phyloP scores from a whole-genome alignment of 1,140 invertebrate genomes.

The Ooceraea biroi region DNA sequence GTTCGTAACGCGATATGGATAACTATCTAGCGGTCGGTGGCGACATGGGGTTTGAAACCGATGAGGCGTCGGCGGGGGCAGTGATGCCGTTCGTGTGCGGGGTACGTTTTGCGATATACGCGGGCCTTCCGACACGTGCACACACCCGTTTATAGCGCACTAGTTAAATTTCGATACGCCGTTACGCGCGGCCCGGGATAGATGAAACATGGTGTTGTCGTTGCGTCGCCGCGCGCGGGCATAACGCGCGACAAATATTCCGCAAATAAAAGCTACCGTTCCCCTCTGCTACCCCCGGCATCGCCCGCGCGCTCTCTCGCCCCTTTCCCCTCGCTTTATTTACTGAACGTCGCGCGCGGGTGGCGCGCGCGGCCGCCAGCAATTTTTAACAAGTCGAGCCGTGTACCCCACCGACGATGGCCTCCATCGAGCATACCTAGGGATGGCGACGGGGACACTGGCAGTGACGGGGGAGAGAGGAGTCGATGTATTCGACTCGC shows the following conservation, averaged over 20 bases:
- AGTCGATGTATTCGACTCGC: conserved; percentile 63
- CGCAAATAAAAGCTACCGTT: conserved; percentile 80
- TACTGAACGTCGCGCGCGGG: conserved; percentile 70
- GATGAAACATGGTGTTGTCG: conserved; percentile 78
- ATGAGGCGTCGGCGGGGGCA: conserved; percentile 6
- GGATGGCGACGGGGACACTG: conserved; percentile 1
- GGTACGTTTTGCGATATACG: conserved; percentile 45
- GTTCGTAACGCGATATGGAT: conserved; percentile 61
- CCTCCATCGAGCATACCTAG: conserved; percentile 47
- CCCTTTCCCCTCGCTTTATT: conserved; percentile 63
- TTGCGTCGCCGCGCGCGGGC: conserved; percentile 62
- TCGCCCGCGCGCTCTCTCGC: background rate
- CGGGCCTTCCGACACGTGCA: conserved; percentile 52
- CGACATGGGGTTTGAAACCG: conserved; percentile 33
- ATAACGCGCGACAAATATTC: conserved; percentile 79
- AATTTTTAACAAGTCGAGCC: conserved; percentile 72
- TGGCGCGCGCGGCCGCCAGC: conserved; percentile 55
- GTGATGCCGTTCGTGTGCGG: conserved; percentile 19
- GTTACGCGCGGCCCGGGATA: conserved; percentile 66
- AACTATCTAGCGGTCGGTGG: conserved; percentile 55
- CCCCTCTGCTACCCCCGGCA: background rate
- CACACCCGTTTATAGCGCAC: conserved; percentile 45
- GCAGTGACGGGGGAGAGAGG: background rate
- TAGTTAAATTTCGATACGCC: conserved; percentile 75
- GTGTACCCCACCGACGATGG: conserved; percentile 52